These are phyloP conservation scores for Ptychodera flava DNA, from an alignment of 35 echinoderm and acorn worm genomes.

Conservation along the genomic window DNA sequence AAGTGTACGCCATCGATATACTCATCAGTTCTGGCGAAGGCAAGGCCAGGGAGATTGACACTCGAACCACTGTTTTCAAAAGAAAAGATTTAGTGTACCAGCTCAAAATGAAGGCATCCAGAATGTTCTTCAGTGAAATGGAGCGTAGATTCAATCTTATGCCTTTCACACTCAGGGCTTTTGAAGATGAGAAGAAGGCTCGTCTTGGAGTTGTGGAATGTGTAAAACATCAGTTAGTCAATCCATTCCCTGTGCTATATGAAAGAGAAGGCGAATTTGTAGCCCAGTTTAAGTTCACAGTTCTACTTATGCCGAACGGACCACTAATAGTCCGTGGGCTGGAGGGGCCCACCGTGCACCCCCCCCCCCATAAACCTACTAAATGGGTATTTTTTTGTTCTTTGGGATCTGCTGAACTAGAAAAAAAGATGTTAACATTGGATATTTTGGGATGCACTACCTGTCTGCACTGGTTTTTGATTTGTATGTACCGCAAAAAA, in stretches of 20 bases:
- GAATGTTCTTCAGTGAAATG: conserved; percentile 64
- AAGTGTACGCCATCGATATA: conserved; percentile 88
- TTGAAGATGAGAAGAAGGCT: conserved; percentile 71
- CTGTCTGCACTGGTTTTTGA: too few species aligned
- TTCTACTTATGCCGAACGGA: conserved; percentile 90
- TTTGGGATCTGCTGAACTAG: too few species aligned
- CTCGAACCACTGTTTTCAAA: conserved; percentile 74
- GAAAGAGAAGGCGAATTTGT: conserved; percentile 91
- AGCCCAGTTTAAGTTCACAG: conserved; percentile 96
- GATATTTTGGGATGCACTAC: too few species aligned
- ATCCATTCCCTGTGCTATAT: conserved; percentile 82
- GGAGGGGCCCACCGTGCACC: too few species aligned
- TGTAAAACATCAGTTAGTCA: conserved; percentile 56
- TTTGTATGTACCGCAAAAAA: too few species aligned
- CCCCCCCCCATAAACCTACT: too few species aligned
- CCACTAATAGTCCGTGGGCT: too few species aligned
- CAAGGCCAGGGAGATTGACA: conserved; percentile 65
- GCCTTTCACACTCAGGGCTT: conserved; percentile 84
- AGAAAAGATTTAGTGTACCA: conserved; percentile 60
- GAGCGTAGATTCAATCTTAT: conserved; percentile 44
- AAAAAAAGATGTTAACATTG: too few species aligned
- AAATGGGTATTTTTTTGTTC: too few species aligned
- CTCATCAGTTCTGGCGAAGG: conserved; percentile 78
- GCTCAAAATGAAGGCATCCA: conserved; percentile 63
- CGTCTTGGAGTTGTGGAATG: conserved; percentile 69